A percentile compares a stretch with the other conserved stretches of the same genome.
These are phyloP conservation scores for Oophaga pumilio DNA, from an alignment of 2,113 vertebrate genomes.

Conservation along the genomic window DNA sequence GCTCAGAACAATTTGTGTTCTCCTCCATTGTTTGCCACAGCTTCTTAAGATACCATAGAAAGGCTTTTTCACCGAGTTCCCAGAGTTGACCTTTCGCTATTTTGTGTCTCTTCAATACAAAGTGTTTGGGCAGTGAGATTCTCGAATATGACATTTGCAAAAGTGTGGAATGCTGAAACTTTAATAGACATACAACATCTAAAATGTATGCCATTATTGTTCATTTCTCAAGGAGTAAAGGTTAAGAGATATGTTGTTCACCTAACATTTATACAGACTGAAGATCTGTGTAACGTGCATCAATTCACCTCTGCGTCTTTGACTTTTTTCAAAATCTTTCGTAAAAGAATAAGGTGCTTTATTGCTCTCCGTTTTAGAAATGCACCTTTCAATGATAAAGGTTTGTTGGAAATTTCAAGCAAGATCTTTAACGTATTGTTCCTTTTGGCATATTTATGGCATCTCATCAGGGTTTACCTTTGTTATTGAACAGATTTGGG, in stretches of 20 bases:
- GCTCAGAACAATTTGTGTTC: background rate
- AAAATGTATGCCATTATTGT: slow-evolving; percentile 56
- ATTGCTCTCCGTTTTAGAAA: background rate
- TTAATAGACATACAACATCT: slow-evolving; percentile 54
- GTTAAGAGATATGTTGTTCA: slow-evolving; percentile 45
- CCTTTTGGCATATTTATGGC: no score
- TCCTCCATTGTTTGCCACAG: slow-evolving; percentile 2
- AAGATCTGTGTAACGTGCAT: slow-evolving; percentile 38
- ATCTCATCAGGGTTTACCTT: no score
- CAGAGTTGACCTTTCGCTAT: slow-evolving; percentile 43
- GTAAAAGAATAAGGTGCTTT: background rate
- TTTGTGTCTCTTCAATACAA: slow-evolving; percentile 50
- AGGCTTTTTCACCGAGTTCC: background rate
- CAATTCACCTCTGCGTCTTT: background rate
- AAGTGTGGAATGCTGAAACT: slow-evolving; percentile 45
- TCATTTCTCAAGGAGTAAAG: slow-evolving; percentile 53
- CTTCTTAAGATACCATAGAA: slow-evolving; percentile 12
- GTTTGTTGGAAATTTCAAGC: background rate
- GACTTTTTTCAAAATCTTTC: background rate
- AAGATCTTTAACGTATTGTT: no score
- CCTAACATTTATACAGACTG: slow-evolving; percentile 50
- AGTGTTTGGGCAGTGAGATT: slow-evolving; percentile 34
- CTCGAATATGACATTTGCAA: slow-evolving; percentile 54
- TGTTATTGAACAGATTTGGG: no score
- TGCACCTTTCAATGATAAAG: background rate